Percentiles rank a stretch among this genome's conserved stretches.
phyloP scores from a whole-genome alignment of 2,113 vertebrate genomes.

The Prunella fulvescens region DNA sequence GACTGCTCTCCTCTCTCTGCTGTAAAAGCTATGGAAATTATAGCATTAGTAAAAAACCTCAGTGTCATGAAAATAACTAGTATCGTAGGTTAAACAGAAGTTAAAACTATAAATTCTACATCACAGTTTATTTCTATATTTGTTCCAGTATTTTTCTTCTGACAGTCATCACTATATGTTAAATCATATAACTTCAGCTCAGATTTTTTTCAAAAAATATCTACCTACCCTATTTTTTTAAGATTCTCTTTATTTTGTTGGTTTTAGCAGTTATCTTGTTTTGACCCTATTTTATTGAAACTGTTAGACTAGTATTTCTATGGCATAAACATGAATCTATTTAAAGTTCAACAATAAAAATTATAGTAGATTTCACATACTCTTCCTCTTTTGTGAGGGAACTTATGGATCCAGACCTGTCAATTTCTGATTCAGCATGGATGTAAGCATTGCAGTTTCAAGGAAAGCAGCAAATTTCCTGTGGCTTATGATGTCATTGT shows the following conservation, averaged over 20 bases:
- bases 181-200: not conserved
- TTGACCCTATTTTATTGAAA: not conserved
- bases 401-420: not conserved
- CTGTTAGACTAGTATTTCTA: not conserved
- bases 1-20: fast-evolving
- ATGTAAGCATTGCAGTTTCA: not conserved
- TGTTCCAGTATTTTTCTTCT: not conserved
- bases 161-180: not conserved
- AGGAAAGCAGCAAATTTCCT: not conserved
- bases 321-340: not conserved
- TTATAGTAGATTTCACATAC: not conserved
- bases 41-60: not conserved
- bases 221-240: fast-evolving
- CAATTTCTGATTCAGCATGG: not conserved
- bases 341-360: not conserved
- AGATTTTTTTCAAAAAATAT: not conserved
- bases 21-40: not conserved
- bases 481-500: not conserved
- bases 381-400: not conserved
- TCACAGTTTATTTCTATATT: not conserved
- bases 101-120: not conserved
- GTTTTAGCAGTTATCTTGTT: not conserved
- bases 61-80: not conserved
- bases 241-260: not conserved
- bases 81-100: not conserved